A percentile compares a stretch with the other conserved stretches of the same genome.
Conservation (phyloP, 2,888 invertebrate genomes). For the Protonemura montana region DNA sequence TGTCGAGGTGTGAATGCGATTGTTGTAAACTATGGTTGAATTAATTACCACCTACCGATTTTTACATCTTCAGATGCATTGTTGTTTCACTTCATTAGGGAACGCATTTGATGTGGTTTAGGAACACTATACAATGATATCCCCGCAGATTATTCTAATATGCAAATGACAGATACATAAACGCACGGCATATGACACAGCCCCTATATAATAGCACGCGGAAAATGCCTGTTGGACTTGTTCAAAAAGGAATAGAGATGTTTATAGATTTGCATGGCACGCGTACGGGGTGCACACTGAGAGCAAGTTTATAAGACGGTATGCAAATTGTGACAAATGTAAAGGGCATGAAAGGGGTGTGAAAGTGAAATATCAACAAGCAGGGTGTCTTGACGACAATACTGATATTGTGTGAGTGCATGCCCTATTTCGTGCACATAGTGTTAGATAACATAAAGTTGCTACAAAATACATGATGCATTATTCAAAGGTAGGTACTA, state of each 20-base stretch:
- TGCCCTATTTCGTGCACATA: background rate
- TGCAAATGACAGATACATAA: slow-evolving; percentile 13
- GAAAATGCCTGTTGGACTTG: slow-evolving; percentile 1
- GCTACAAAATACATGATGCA: background rate
- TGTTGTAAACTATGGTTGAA: slow-evolving; percentile 19
- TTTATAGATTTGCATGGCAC: slow-evolving; percentile 42
- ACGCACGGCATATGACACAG: background rate
- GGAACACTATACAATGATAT: slow-evolving; percentile 28
- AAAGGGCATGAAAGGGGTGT: slow-evolving; percentile 25
- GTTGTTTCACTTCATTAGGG: slow-evolving; percentile 25
- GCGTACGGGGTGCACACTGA: background rate
- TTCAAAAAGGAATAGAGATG: background rate
- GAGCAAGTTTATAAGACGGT: background rate
- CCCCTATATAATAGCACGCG: slow-evolving; percentile 25
- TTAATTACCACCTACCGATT: slow-evolving; percentile 24
- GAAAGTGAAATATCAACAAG: slow-evolving; percentile 1
- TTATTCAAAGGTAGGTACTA: background rate
- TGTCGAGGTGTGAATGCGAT: slow-evolving; percentile 25
- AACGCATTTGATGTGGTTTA: slow-evolving; percentile 31
- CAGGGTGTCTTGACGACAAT: background rate
- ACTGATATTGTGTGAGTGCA: background rate
- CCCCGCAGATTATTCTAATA: slow-evolving; percentile 28
- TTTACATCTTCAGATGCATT: background rate
- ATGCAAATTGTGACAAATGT: slow-evolving; percentile 31
- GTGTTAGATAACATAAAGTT: background rate